Percentiles rank a stretch among this genome's conserved stretches.
Conservation (phyloP, 2,888 invertebrate species). For the Amaurobius ferox region DNA sequence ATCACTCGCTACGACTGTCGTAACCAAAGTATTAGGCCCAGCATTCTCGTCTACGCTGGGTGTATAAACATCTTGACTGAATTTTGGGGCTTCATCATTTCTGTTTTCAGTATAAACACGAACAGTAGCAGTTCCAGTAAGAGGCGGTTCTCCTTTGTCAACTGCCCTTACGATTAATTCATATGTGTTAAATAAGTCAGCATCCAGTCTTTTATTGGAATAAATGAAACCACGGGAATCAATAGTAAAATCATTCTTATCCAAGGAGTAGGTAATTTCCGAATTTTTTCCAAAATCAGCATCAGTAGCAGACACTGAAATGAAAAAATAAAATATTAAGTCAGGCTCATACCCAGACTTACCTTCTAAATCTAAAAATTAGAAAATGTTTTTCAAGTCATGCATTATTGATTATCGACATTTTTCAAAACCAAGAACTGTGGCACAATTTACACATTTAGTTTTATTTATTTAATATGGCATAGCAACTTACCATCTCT, state of each 20-base stretch:
- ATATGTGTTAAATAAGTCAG: constrained; percentile 96
- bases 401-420: too few species aligned
- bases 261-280: constrained; percentile 93
- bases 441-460: too few species aligned
- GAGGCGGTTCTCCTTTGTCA: constrained; percentile 95
- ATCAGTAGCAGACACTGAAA: constrained; percentile 90
- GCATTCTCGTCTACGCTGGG: constrained; percentile 97
- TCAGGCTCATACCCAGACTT: too few species aligned
- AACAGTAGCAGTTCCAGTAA: constrained; percentile 94
- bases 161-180: constrained; percentile 95
- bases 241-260: constrained; percentile 95
- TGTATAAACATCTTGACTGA: constrained; percentile 96
- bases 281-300: constrained; percentile 96
- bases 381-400: too few species aligned
- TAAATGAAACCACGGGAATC: constrained; percentile 94
- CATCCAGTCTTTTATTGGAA: constrained; percentile 94
- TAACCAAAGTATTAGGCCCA: constrained; percentile 94
- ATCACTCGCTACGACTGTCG: constrained; percentile 97
- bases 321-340: too few species aligned
- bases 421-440: too few species aligned
- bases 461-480: too few species aligned
- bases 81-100: constrained; percentile 97
- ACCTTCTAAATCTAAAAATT: too few species aligned
- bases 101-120: constrained; percentile 97
- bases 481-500: too few species aligned